These are phyloP conservation scores for Diaphora mendica DNA, from an alignment of 2,888 invertebrate genomes.

Conservation along the genomic window DNA sequence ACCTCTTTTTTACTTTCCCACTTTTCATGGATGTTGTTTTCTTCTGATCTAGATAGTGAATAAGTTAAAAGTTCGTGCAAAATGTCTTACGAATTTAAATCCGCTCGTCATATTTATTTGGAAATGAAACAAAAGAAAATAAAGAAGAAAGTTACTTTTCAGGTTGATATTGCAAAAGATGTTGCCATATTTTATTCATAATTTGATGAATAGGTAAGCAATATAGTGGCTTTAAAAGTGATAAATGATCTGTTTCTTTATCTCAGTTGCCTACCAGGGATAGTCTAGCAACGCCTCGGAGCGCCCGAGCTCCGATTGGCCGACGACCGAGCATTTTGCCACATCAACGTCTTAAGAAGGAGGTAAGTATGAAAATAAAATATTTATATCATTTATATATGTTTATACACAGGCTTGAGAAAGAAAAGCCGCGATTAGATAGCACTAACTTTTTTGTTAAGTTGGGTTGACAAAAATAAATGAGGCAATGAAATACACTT, in stretches of 20 bases:
- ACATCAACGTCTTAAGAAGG: conserved; percentile 80
- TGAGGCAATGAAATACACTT: neutral
- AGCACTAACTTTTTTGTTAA: neutral
- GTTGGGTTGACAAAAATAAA: neutral
- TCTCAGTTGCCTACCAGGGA: conserved; percentile 79
- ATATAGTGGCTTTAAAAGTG: neutral
- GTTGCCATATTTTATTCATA: neutral
- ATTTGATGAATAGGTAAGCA: neutral
- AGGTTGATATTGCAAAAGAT: conserved; percentile 53
- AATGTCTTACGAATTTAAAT: conserved; percentile 77
- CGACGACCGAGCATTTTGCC: conserved; percentile 79
- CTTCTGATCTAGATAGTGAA: conserved; percentile 50
- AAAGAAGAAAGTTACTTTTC: conserved; percentile 79
- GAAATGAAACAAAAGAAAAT: conserved; percentile 76
- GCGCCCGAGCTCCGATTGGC: conserved; percentile 79
- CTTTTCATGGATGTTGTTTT: conserved; percentile 48
- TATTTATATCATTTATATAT: no score
- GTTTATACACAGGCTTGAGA: neutral
- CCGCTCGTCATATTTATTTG: conserved; percentile 69
- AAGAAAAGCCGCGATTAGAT: neutral
- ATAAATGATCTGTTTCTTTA: conserved; percentile 24
- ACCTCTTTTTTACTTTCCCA: conserved; percentile 54
- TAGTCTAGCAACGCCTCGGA: conserved; percentile 79
- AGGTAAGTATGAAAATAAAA: conserved; percentile 57
- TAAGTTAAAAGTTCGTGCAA: conserved; percentile 52